Conservation (phyloP, 2,113 vertebrate species). For the Ophiodon elongatus region DNA sequence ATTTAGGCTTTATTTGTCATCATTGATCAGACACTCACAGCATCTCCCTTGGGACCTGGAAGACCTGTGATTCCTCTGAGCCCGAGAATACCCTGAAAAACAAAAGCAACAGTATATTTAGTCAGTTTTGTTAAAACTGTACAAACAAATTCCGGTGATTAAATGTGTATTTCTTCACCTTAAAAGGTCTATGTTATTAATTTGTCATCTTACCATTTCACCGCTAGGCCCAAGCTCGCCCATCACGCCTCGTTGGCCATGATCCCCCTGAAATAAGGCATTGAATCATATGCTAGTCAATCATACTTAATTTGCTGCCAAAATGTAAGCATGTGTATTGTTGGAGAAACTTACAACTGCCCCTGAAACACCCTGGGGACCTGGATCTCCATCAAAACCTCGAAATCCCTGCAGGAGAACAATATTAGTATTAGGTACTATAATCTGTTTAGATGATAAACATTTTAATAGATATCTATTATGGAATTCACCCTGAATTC, state of each 20-base stretch:
- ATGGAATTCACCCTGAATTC: background rate
- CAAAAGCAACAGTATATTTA: conserved; percentile 27
- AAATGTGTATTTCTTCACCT: background rate
- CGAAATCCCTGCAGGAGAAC: conserved; percentile 87
- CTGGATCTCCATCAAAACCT: conserved; percentile 92
- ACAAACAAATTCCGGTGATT: background rate
- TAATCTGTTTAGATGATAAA: background rate
- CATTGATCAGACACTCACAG: conserved; percentile 84
- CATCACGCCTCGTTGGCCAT: conserved; percentile 90
- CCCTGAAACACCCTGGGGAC: conserved; percentile 91
- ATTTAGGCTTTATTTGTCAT: conserved; percentile 3
- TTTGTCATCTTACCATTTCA: conserved; percentile 85
- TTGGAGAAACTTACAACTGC: conserved; percentile 86
- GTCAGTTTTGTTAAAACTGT: background rate
- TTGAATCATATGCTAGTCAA: background rate
- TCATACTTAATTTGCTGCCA: background rate
- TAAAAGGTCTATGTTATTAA: background rate
- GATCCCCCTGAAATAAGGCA: conserved; percentile 88
- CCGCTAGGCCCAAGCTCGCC: conserved; percentile 93
- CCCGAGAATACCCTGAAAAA: conserved; percentile 89
- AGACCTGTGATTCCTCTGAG: conserved; percentile 92
- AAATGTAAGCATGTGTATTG: conserved; percentile 8
- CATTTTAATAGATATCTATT: background rate
- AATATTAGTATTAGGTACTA: conserved; percentile 3
- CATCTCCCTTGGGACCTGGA: conserved; percentile 94